Base-by-base conservation (phyloP, 1,140 invertebrate species). In the Saccostrea glomerata region DNA sequence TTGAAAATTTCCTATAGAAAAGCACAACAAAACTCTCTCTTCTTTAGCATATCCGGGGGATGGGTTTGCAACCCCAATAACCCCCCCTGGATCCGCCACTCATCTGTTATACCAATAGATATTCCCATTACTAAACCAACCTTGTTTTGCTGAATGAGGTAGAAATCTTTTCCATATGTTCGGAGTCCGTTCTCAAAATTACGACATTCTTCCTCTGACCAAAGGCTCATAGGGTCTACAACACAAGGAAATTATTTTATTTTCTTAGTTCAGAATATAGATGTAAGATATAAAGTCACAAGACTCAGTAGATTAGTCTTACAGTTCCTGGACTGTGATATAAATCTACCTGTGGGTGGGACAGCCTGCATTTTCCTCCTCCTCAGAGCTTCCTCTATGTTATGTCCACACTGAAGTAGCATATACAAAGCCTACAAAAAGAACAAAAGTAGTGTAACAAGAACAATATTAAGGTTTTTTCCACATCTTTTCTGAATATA, bases 181-280 rank as follows among this genome's bases (percentile, higher is more conserved):
- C 98, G 96, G 3, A 99, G 96, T 84, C 98, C 98, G 93, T 97
- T 97, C 96, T 99, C 98, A 96, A 99, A 99, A 95, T 98, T 98
- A 89, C 97, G 96, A 96, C 98, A 99, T 94, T 99, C 98, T 95
- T 99, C 98, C 94, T 99, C 98, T 23, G 98, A 99, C 98, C 98
- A 99, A 6, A 98, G 96, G 93, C 97, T 94, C 94, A 95, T 94
- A 15, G 94, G 93, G 93, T 95, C 94, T 94, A 77, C 70, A 77
- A 77, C 25, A 77, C 7, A 15, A 36, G 15, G 70, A 36, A 3
- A 77, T 77, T 3, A 20, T 20, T 63, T 63, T 63, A 15, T 1
- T 5, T 63, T 47, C 47, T 47, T 7, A 47, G 47, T 47, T 7
- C 47, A 47, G 47, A 47, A 9, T 6, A 47, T 9, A 47, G 1